Base-by-base conservation (phyloP, 1,140 invertebrate genomes). In the Cyrtorhinus lividipennis region DNA sequence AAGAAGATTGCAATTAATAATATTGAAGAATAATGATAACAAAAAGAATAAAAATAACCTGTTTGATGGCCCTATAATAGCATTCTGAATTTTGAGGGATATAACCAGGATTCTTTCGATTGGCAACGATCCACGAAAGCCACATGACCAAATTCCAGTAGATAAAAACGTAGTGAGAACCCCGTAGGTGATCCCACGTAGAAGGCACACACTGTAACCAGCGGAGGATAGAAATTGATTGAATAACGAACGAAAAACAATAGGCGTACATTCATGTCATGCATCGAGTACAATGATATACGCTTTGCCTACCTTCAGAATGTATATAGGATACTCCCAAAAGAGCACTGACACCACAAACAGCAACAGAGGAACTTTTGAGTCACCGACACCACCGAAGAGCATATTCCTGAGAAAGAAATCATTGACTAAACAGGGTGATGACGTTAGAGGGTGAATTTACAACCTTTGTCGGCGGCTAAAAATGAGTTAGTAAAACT, bases 281-380 rank as follows among this genome's bases (percentile, higher is more conserved):
- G n/a, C n/a, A n/a, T n/a, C n/a, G n/a, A n/a, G n/a, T n/a, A n/a
- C n/a, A n/a, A n/a, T n/a, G n/a, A n/a, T n/a, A n/a, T 38, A 38
- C 15, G 30, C 15, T 38, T 38, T 45, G 62, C 77, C 76, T 76
- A 87, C 85, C 73, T 86, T 83, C 57, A 92, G 81, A 67, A 94
- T 77, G 72, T 94, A 95, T 87, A 94, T 91, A 0, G 92, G 91
- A 73, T 95, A 94, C 22, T 88, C 90, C 90, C 90, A 94, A 1
- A 92, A 75, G 2, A 94, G 73, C 3, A 93, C 84, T 2, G 88
- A 92, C 45, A 87, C 80, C 65, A 93, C 76, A 68, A 94, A 92
- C 65, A 95, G 83, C 15, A 94, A 73, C 1, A 94, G 72, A 0
- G 92, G 90, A 38, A 85, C 85, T 78, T 94, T 94, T 2, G 87